Evolutionary conservation across 2,797 vertebrate species (phyloP), one percentile per base, ranked within the genome.

Genomic region (Gephyroberyx darwinii): DNA sequence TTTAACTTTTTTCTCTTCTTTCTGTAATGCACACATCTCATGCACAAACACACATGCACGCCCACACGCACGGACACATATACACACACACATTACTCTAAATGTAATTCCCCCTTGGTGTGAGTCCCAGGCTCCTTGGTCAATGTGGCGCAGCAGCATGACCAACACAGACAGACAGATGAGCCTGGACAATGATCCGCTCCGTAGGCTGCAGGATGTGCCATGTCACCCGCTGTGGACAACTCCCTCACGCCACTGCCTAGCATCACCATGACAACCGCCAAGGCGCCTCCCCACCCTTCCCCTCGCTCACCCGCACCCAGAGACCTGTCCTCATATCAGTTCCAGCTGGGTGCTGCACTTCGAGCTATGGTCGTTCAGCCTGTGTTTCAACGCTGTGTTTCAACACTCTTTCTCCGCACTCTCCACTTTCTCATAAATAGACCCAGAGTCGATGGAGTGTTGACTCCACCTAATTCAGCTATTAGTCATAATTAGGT

Each of bases 321-420:
- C 76, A 72, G 78, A 86, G 84, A 86, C 85, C 84, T 88, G 86
- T 90, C 86, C 70, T 89, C 84, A 77, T 90, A 85, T 92, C 87
- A 81, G 89, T 86, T 91, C 82, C 86, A 91, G 86, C 89, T 89
- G 86, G 90, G 84, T 89, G 84, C 89, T 83, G 84, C 88, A 80
- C 89, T 87, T 85, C 83, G 84, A 89, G 83, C 78, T 73, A 74
- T 81, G 81, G 84, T 89, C 57, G 17, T 78, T 89, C 65, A 78
- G 83, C 79, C 85, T 72, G 65, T 68, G 52, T 76, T 31, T 63
- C 45, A 63, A 57, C 54, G n/a, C n/a, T 72, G 65, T 68, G 52
- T 76, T 31, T 63, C 45, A 63, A 57, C 54, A 41, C 56, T 75
- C 50, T 81, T 64, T 80, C 66, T 73, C 54, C 17, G 26, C 54